Evolutionary conservation across 1,140 invertebrate genomes (phyloP), one percentile per base, ranked within the genome.

Genomic region (Microplitis demolitor): DNA sequence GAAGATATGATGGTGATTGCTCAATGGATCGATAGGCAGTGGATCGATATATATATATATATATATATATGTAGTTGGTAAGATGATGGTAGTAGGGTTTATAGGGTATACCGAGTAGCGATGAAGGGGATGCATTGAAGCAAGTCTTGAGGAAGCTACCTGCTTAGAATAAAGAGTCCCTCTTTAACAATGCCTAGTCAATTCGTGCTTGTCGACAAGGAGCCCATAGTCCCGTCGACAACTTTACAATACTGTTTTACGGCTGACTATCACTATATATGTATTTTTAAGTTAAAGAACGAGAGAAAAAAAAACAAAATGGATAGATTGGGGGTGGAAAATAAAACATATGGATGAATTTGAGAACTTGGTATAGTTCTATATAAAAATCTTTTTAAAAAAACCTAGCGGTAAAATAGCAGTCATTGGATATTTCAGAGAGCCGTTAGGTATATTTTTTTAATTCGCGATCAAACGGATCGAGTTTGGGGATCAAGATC

Each of bases 381-480:
- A 33, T 51, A 69, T 34, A 71, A 14, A 37, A 33, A 24, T 51
- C 14, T 9, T 9, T 9, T 45, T 9, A 9, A 45, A 45, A 11
- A 60, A 70, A 71, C 50, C 53, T 80, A 80, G 77, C 78, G 80
- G 77, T 80, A 78, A 79, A 79, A 77, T 76, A 69, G 73, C 74
- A 74, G 76, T 78, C 79, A 79, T 76, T 79, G 76, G 77, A 82
- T 79, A 81, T 69, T 71, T 51, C 51, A 50, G n/a, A 3, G 16
- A 78, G 78, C 81, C 81, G 81, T 83, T 83, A 83, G 76, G 76
- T 74, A 64, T 68, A 62, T 75, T 79, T 80, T 78, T 76, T 77
- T 69, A 76, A 80, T 79, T 78, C 75, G 73, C 76, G 73, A 78
- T 78, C 71, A 73, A 77, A 70, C 64, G 14, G 50, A 64, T 63